These are phyloP conservation scores for Chymomyza amoena DNA, from an alignment of 2,888 invertebrate genomes.

Conservation along the genomic window DNA sequence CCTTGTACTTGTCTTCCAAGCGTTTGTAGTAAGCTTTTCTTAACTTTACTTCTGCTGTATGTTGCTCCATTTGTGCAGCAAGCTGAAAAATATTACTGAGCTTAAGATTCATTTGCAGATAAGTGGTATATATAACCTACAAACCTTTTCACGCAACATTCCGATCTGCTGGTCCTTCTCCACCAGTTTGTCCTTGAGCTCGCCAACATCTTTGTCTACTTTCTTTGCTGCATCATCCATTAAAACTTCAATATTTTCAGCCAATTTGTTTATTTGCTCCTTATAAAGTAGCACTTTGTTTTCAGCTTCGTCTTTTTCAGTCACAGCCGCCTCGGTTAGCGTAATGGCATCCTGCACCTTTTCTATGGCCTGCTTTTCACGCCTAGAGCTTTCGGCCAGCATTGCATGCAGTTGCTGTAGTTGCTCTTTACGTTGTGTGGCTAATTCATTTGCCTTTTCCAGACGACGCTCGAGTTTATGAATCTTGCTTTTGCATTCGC, in stretches of 20 bases:
- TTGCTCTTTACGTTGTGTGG: constrained; percentile 78
- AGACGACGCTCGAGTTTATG: constrained; percentile 66
- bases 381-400: constrained; percentile 77
- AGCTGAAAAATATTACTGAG: not conserved
- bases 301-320: constrained; percentile 81
- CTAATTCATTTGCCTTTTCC: constrained; percentile 45
- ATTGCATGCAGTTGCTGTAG: constrained; percentile 76
- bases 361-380: constrained; percentile 79
- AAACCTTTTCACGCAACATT: constrained; percentile 79
- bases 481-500: constrained; percentile 29
- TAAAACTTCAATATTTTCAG: constrained; percentile 80
- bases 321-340: constrained; percentile 80
- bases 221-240: constrained; percentile 81
- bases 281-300: constrained; percentile 79
- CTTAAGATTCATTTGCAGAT: too few species aligned
- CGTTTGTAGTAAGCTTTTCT: constrained; percentile 76
- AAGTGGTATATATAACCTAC: not conserved
- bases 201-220: constrained; percentile 82
- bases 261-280: constrained; percentile 81
- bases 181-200: constrained; percentile 81
- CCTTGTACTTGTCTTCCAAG: constrained; percentile 65
- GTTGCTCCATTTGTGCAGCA: constrained; percentile 38
- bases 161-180: constrained; percentile 81
- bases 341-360: constrained; percentile 82
- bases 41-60: constrained; percentile 52